phyloP scores from a whole-genome alignment of 2,797 vertebrate species.

The Delichon dasypus region DNA sequence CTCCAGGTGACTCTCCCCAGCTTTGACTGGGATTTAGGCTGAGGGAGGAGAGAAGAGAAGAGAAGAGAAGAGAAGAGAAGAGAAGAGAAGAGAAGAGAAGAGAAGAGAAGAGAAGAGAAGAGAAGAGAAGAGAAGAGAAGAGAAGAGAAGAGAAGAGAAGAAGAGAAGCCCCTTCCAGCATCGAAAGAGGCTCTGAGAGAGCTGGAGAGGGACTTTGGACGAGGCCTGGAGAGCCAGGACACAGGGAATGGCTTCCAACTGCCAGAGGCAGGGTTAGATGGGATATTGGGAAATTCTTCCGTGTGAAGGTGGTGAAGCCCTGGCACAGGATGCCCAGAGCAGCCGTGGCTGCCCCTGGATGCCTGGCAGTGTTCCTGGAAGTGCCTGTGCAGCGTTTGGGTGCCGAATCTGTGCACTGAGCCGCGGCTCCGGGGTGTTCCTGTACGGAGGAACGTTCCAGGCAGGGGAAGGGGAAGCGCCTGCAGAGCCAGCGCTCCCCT shows the following conservation, averaged over 20 bases:
- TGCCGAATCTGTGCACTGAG: accelerated
- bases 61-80: too few species aligned
- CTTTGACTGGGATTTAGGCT: not conserved
- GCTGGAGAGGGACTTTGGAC: not conserved
- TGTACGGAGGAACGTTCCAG: accelerated
- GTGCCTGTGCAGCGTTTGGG: accelerated
- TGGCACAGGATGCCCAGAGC: not conserved
- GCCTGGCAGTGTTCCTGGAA: not conserved
- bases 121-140: too few species aligned
- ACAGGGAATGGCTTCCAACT: not conserved
- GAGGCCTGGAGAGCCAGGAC: not conserved
- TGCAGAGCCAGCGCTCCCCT: not conserved
- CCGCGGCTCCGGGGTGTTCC: accelerated
- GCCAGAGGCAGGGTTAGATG: not conserved
- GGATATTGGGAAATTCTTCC: not conserved
- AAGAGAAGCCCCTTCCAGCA: not conserved
- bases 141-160: too few species aligned
- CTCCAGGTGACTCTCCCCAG: not conserved
- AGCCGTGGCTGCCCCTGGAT: not conserved
- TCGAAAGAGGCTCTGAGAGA: not conserved
- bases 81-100: too few species aligned
- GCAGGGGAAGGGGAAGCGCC: not conserved
- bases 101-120: too few species aligned
- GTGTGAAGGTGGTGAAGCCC: not conserved
- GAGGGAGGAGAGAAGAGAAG: too few species aligned